Evolutionary conservation across 2,888 invertebrate species (phyloP).

Genomic region (Teleiodes luculella): DNA sequence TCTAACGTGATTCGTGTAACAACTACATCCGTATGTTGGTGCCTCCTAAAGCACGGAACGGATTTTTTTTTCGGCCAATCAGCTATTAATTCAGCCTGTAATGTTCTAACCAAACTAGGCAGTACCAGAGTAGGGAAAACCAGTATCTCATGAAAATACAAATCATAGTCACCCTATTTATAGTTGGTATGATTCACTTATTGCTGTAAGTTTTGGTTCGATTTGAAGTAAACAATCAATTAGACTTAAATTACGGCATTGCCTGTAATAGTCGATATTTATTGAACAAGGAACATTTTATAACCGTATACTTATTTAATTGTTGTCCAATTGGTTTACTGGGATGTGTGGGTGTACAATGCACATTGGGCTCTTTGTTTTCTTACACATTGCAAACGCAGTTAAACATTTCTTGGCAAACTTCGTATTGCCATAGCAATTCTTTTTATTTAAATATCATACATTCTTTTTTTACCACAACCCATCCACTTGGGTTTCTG

Average conservation of each 20-base stretch:
- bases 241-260: constrained; percentile 66
- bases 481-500: too few relatives aligned
- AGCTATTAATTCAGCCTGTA: too few relatives aligned
- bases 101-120: constrained; percentile 41
- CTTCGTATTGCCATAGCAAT: too few relatives aligned
- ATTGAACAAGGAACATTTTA: constrained; percentile 69
- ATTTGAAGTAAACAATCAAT: constrained; percentile 73
- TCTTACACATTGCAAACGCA: constrained; percentile 21
- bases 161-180: constrained; percentile 37
- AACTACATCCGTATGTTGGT: too few relatives aligned
- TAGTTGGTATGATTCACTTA: constrained; percentile 60
- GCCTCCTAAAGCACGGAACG: too few relatives aligned
- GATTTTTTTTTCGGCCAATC: too few relatives aligned
- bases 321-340: constrained; percentile 63
- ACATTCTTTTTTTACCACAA: too few relatives aligned
- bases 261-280: constrained; percentile 67
- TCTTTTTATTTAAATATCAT: too few relatives aligned
- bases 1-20: too few relatives aligned
- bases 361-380: constrained; percentile 42
- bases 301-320: constrained; percentile 73
- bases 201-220: constrained; percentile 62
- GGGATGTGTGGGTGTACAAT: constrained; percentile 55
- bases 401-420: neutral
- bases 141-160: neutral
- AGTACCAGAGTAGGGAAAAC: neutral